Conservation (phyloP, 2,888 invertebrate species). For the Malachius bipustulatus region DNA sequence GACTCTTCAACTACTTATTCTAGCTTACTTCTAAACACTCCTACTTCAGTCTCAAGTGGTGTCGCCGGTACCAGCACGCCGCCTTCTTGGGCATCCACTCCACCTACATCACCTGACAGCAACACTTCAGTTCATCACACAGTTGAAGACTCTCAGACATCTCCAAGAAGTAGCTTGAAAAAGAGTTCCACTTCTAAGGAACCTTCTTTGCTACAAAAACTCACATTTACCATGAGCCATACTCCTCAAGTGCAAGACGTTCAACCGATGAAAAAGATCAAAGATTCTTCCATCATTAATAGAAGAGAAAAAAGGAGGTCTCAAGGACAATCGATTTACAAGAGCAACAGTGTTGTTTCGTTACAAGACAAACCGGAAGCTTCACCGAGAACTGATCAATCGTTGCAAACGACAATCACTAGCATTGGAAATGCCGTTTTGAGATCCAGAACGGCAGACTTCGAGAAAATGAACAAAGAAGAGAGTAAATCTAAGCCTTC, state of each 20-base stretch:
- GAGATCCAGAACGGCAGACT: constrained; percentile 54
- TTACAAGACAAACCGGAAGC: constrained; percentile 12
- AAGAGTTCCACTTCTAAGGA: constrained; percentile 28
- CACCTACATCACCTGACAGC: constrained; percentile 46
- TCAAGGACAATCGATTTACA: constrained; percentile 16
- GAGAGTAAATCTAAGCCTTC: constrained; percentile 38
- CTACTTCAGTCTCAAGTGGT: constrained; percentile 33
- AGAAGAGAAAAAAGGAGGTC: constrained; percentile 29
- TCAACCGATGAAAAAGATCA: constrained; percentile 23
- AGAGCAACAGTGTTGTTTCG: constrained; percentile 24
- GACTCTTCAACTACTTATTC: constrained; percentile 49
- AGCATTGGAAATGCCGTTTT: constrained; percentile 55
- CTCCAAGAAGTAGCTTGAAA: constrained; percentile 18
- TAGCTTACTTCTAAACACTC: constrained; percentile 40
- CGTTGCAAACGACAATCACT: constrained; percentile 42
- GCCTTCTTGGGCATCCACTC: constrained; percentile 47
- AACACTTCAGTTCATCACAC: constrained; percentile 43
- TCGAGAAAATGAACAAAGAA: constrained; percentile 47
- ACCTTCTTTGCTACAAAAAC: constrained; percentile 40
- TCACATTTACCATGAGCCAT: constrained; percentile 50
- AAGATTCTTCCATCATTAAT: constrained; percentile 21
- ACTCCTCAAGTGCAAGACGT: constrained; percentile 29
- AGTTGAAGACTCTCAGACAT: constrained; percentile 36
- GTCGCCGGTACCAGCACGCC: constrained; percentile 41
- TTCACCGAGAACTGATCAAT: too few species aligned